Conservation (phyloP, 2,888 invertebrate genomes). For the Ophion slaviceki region DNA sequence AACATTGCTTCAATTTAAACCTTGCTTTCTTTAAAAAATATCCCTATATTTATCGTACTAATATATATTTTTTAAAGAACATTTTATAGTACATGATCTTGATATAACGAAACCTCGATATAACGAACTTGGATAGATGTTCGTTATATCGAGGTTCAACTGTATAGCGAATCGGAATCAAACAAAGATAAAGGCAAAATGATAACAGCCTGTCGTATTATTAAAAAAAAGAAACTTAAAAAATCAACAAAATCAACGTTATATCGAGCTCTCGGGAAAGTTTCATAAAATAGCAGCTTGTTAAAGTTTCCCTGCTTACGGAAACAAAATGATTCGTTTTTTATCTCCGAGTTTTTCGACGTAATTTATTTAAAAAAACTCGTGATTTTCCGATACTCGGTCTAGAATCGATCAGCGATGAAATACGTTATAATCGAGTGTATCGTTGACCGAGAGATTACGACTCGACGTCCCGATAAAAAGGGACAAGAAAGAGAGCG, state of each 20-base stretch:
- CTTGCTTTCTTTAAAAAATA: not conserved
- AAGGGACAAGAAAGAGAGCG: not conserved
- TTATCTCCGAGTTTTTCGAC: not conserved
- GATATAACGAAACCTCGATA: no score
- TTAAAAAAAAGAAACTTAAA: not conserved
- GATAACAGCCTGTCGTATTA: not conserved
- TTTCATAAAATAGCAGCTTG: slow-evolving; percentile 49
- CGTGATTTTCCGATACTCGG: slow-evolving; percentile 17
- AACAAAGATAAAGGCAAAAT: not conserved
- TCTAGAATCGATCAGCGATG: slow-evolving; percentile 33
- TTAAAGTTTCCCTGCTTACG: slow-evolving; percentile 45
- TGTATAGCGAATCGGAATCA: not conserved
- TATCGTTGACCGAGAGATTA: slow-evolving; percentile 70
- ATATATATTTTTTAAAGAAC: no score
- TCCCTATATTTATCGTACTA: no score
- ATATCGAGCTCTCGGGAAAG: not conserved
- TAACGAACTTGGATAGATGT: no score
- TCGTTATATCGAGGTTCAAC: no score
- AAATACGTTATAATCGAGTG: slow-evolving; percentile 61
- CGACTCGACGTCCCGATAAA: slow-evolving; percentile 68
- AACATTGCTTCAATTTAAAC: no score
- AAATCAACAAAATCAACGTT: not conserved
- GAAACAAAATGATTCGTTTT: slow-evolving; percentile 27
- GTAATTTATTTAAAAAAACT: slow-evolving; percentile 41
- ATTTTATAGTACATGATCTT: no score